These are phyloP conservation scores for Muscicapa adusta DNA, from an alignment of 2,113 vertebrate species.

Conservation along the genomic window DNA sequence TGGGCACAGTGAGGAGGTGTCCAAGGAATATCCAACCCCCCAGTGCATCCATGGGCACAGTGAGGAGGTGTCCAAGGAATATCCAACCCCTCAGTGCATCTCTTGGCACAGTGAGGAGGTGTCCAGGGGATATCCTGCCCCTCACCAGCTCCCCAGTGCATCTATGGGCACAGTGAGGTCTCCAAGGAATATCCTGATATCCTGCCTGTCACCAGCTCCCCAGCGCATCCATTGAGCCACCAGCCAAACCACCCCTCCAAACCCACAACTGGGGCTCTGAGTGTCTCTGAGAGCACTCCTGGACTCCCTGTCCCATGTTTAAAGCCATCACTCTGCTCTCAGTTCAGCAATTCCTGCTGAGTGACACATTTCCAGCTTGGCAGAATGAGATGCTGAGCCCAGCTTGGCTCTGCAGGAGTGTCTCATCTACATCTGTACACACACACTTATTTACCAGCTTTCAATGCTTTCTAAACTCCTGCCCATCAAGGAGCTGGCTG, in stretches of 20 bases:
- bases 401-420: background rate
- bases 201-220: background rate
- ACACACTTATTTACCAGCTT: background rate
- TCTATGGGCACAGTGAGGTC: background rate
- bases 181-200: background rate
- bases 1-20: background rate
- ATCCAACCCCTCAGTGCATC: too few relatives aligned
- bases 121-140: background rate
- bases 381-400: background rate
- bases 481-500: background rate
- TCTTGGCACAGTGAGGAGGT: background rate
- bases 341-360: background rate
- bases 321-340: background rate
- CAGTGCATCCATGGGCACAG: too few relatives aligned
- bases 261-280: background rate
- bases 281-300: background rate
- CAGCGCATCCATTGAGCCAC: background rate
- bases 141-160: accelerated
- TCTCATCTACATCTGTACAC: background rate
- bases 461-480: background rate
- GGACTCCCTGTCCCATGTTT: background rate
- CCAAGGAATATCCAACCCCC: background rate
- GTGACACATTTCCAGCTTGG: background rate
- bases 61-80: background rate
- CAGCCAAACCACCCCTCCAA: background rate